Conservation (phyloP, 2,888 invertebrate genomes). For the Mimachlamys varia region DNA sequence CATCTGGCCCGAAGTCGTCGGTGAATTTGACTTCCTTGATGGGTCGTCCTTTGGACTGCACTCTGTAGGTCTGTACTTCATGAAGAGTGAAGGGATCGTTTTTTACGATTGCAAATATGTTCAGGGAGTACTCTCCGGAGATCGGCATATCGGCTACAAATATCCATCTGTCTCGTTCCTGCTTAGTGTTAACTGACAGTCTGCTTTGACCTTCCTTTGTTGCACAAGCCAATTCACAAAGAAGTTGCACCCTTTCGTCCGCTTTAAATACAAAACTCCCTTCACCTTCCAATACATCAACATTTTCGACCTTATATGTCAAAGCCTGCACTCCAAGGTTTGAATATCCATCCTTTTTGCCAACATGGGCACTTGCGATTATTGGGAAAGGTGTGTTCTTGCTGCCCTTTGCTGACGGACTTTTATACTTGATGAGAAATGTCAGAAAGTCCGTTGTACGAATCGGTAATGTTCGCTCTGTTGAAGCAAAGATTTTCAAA, state of each 20-base stretch:
- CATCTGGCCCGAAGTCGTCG: conserved; percentile 46
- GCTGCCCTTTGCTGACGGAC: conserved; percentile 53
- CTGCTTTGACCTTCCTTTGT: conserved; percentile 64
- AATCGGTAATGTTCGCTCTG: conserved; percentile 59
- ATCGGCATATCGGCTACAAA: conserved; percentile 74
- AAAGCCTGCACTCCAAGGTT: conserved; percentile 68
- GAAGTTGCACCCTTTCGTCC: conserved; percentile 64
- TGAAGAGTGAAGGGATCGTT: conserved; percentile 65
- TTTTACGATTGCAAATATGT: conserved; percentile 73
- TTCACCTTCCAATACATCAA: conserved; percentile 68
- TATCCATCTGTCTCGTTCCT: conserved; percentile 67
- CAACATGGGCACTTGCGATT: conserved; percentile 68
- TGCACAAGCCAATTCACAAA: conserved; percentile 73
- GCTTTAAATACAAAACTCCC: conserved; percentile 68
- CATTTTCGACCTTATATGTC: conserved; percentile 64
- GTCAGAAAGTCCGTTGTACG: conserved; percentile 75
- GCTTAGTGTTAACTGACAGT: conserved; percentile 60
- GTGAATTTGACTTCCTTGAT: conserved; percentile 51
- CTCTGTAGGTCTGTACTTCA: conserved; percentile 72
- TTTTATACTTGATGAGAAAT: conserved; percentile 73
- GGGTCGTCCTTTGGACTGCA: conserved; percentile 66
- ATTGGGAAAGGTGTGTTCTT: conserved; percentile 73
- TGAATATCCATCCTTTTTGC: conserved; percentile 64
- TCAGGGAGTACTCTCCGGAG: conserved; percentile 75
- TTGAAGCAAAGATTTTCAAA: conserved; percentile 74